Evolutionary conservation across 2,888 invertebrate genomes (phyloP), one percentile per base, ranked within the genome.

Genomic region (Folsomia manolachei): DNA sequence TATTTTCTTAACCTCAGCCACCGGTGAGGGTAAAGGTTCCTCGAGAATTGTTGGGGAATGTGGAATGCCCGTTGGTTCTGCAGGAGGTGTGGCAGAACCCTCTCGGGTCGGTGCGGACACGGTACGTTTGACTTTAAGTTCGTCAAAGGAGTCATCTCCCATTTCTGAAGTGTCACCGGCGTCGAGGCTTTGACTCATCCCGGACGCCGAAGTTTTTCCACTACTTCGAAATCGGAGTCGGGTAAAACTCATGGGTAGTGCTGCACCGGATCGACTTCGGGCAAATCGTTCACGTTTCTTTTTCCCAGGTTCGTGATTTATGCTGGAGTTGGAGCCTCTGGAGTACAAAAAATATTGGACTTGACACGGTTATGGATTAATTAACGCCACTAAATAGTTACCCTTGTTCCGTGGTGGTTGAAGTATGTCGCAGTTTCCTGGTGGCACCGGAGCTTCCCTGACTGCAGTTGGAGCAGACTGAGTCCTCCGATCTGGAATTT

Each of bases 401-500:
- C 81, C 78, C 72, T 21, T 76, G 71, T 61, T 81, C 79, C 21
- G 77, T 74, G n/a, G 78, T 73, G 1, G 74, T 65, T 9, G 76
- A 71, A 25, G 70, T 77, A 63, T 77, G 77, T 60, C 75, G 71
- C 24, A 74, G 61, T 71, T 77, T 79, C 26, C 75, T 69, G 52
- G 69, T 68, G 14, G 70, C 76, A 62, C 72, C 76, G 68, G 76
- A 70, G 68, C 77, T 78, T 21, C 75, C 78, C 65, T 81, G 81
- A 70, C 81, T 83, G 69, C 83, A 83, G 70, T 85, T 84, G 52
- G 86, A 87, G 81, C 88, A 89, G 68, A 94, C 92, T 11, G 93
- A 94, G 84, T 94, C 94, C 84, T 94, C 93, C 1, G 93, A 93
- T 79, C 56, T 18, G 14, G 4, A 39, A 39, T 39, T 39, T 39